These are phyloP conservation scores for Hydractinia echinata DNA, from an alignment of 30 jellyfish, hydroid and myxozoan species.

Conservation along the genomic window DNA sequence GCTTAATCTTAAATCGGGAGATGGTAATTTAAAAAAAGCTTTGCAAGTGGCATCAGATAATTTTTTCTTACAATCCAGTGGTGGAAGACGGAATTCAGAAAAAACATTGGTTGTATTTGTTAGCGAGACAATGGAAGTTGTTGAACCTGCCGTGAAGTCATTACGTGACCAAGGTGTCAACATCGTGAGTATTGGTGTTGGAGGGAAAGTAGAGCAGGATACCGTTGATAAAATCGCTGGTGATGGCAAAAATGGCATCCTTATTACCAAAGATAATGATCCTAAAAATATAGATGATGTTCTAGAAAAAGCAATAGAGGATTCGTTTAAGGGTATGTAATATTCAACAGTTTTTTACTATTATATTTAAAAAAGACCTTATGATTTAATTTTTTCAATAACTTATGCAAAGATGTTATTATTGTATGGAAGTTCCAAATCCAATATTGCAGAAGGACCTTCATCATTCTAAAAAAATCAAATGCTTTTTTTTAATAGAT, in stretches of 20 bases:
- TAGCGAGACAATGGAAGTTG: background rate
- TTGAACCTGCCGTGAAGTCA: background rate
- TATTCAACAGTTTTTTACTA: too few species aligned
- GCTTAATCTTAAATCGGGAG: conserved; percentile 5
- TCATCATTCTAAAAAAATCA: background rate
- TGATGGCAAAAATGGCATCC: background rate
- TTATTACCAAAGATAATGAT: background rate
- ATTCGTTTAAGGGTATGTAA: too few species aligned
- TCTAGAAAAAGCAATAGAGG: too few species aligned
- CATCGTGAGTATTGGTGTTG: conserved; percentile 31
- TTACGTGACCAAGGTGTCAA: conserved; percentile 18
- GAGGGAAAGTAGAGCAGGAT: background rate
- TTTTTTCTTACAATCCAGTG: conserved; percentile 38
- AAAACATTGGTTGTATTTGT: conserved; percentile 61
- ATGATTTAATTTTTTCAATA: background rate
- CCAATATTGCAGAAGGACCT: too few species aligned
- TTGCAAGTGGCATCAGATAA: background rate
- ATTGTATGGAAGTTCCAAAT: too few species aligned
- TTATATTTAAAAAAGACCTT: background rate
- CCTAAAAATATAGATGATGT: background rate
- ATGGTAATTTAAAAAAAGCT: background rate
- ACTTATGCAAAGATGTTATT: too few species aligned
- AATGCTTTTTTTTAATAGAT: conserved; percentile 31
- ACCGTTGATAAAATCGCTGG: conserved; percentile 12
- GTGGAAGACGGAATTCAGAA: conserved; percentile 53